Evolutionary conservation across 1,140 invertebrate genomes (phyloP), one percentile per base, ranked within the genome.

Genomic region (Drosophila pachea): DNA sequence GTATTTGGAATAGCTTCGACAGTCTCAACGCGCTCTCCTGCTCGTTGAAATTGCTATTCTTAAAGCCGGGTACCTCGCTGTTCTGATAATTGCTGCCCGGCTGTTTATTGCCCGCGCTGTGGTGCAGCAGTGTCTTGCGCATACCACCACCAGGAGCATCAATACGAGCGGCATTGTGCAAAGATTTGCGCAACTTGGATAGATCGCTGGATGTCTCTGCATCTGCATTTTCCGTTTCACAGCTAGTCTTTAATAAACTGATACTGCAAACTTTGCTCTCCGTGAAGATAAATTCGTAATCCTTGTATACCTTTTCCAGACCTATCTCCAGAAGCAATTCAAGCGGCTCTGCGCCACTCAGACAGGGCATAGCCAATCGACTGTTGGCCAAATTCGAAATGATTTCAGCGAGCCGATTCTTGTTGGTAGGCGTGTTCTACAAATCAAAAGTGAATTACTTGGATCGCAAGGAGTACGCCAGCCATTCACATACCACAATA

Each of bases 261-360:
- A 66, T 60, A 52, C 78, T 79, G 65, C 88, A 88, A 12, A 89
- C 49, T 67, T 89, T 89, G 47, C 88, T 89, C 42, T 89, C 87
- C 5, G 66, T 76, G 31, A 79, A 89, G 11, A 89, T 89, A 8
- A 75, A 89, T 53, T 89, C 87, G 32, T 89, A 89, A 36, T 89
- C 89, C 56, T 89, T 89, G 22, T 73, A 78, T 4, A 88, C 45
- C 55, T 89, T 89, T 53, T 89, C 87, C 38, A 89, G 42, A 0
- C 89, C 89, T 49, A 89, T 89, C 69, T 89, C 89, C n/a, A 89
- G 59, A 9, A 89, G 53, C 5, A 89, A 56, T 60, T 89, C 89
- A 42, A 89, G 54, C 0, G 89, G 87, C 55, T 89, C 89, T 0
- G 87, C 73, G 4, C 88, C 88, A 48, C 76, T 82, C 0, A 89